phyloP scores from a whole-genome alignment of 2,113 vertebrate species.

The Pituophis catenifer region DNA sequence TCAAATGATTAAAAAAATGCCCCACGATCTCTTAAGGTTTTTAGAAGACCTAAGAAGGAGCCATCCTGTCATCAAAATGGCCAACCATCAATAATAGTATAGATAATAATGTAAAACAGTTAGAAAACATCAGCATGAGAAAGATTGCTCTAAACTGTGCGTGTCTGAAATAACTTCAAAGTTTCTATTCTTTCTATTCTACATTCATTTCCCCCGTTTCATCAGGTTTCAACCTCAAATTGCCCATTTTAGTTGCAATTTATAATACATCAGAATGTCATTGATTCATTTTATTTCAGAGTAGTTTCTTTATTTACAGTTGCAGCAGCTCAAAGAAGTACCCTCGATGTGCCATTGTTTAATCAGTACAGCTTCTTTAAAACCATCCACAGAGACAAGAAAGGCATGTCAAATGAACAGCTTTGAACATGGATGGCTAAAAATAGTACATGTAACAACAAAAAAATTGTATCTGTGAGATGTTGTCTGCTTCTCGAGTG shows the following conservation, averaged over 20 bases:
- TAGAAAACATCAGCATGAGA: background rate
- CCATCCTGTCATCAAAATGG: background rate
- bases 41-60: background rate
- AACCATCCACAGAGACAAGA: background rate
- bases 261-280: background rate
- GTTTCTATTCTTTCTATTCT: background rate
- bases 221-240: background rate
- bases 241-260: background rate
- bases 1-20: background rate
- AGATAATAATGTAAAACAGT: background rate
- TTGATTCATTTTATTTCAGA: background rate
- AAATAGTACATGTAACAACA: background rate
- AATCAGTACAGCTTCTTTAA: background rate
- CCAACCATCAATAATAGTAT: background rate
- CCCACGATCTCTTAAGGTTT: background rate
- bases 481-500: background rate
- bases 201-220: background rate
- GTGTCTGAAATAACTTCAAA: background rate
- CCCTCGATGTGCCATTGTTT: background rate
- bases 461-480: background rate
- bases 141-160: background rate
- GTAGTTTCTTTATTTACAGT: background rate
- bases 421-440: background rate
- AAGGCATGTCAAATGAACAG: background rate
- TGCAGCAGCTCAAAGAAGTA: background rate